Evolutionary conservation across 2,113 vertebrate species (phyloP), one percentile per base, ranked within the genome.

Genomic region (Trematocara macrostoma): DNA sequence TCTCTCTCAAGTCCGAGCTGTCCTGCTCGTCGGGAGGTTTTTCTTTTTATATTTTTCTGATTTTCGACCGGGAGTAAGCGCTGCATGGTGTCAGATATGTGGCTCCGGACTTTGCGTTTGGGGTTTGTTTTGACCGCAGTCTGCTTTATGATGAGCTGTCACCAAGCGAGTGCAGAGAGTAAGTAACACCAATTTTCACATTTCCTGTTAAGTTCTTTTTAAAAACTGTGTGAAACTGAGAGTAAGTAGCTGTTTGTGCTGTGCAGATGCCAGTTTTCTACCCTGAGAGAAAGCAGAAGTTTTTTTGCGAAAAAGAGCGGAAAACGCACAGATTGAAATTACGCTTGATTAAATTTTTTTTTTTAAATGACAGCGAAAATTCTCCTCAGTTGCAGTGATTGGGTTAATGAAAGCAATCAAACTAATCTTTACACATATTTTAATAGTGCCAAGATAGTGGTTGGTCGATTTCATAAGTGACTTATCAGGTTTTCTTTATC

Each of bases 81-180:
- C 38, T 87, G 90, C 82, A 91, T 83, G 78, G 82, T 86, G 78
- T 84, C 94, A 96, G 91, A 82, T 40, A 95, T 96, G 95, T 90
- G 93, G 93, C 95, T 94, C 80, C 94, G 95, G 94, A 94, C 92
- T 91, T 90, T 89, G 88, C 78, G 89, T 87, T 91, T 87, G 85
- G 35, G 91, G 83, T 91, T 95, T 91, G 90, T 96, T 84, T 81
- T 95, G 89, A 79, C 93, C 80, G 91, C 88, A 38, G 57, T 91
- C 84, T 95, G 87, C 92, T 38, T 95, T 11, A 15, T 94, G 87
- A 93, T 94, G 91, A 93, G 90, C 92, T 95, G 94, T 94, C 94
- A 94, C 14, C 92, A 71, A 83, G 92, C 92, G 11, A 81, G 71
- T 23, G 96, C 92, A 91, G 96, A 97, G 87, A 93, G 97, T 97